phyloP scores from a whole-genome alignment of 92 coral and sea anemone species.

The Phenganax stokvisi region DNA sequence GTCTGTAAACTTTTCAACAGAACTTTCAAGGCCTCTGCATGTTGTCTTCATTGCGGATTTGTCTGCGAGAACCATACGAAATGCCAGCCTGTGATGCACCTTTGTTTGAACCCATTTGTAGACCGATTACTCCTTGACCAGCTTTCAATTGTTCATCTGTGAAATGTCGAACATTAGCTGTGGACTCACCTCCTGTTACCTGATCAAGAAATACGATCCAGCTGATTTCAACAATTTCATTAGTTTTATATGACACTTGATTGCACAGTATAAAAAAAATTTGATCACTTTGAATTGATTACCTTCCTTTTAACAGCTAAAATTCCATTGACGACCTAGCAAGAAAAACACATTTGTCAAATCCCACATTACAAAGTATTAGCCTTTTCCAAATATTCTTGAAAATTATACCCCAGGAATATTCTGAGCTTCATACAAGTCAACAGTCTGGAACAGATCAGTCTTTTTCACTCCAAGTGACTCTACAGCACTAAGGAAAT shows the following conservation, averaged over 20 bases:
- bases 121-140: constrained; percentile 62
- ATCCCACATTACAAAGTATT: too few species aligned
- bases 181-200: constrained; percentile 54
- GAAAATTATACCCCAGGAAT: constrained; percentile 58
- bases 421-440: constrained; percentile 74
- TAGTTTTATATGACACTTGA: too few species aligned
- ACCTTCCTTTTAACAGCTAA: constrained; percentile 88
- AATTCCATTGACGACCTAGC: constrained; percentile 68
- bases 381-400: neutral
- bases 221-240: neutral
- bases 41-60: constrained; percentile 19
- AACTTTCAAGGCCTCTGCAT: neutral
- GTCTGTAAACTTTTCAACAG: too few species aligned
- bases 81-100: constrained; percentile 70
- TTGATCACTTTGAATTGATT: neutral
- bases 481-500: constrained; percentile 61
- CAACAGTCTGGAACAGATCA: constrained; percentile 83
- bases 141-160: constrained; percentile 64
- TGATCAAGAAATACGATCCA: neutral
- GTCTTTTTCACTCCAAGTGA: constrained; percentile 56
- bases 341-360: neutral
- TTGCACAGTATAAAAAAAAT: neutral
- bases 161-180: constrained; percentile 58
- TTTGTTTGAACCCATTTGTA: constrained; percentile 81
- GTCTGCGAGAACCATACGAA: constrained; percentile 11